Conservation (phyloP, 1,140 invertebrate genomes). For the Drosophila sp. region DNA sequence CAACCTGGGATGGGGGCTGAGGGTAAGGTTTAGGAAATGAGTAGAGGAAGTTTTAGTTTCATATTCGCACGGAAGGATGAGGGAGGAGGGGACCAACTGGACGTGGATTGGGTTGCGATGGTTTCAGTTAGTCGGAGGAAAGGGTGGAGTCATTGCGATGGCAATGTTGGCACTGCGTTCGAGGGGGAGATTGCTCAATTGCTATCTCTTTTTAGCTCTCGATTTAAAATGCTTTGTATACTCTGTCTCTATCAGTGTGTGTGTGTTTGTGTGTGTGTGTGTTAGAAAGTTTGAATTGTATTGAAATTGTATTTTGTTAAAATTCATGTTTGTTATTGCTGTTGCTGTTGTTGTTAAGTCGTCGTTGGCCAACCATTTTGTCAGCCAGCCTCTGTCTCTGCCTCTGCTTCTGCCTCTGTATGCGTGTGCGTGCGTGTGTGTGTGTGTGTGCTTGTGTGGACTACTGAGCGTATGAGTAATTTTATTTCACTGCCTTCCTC, state of each 20-base stretch:
- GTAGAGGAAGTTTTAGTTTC: constrained; percentile 82
- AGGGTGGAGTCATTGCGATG: constrained; percentile 46
- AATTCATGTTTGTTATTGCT: constrained; percentile 81
- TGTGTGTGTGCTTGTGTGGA: constrained; percentile 36
- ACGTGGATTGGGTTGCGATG: constrained; percentile 20
- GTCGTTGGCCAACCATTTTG: constrained; percentile 79
- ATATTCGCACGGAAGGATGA: constrained; percentile 53
- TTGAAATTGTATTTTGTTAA: constrained; percentile 83
- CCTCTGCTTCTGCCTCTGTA: constrained; percentile 25
- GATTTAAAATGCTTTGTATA: constrained; percentile 19
- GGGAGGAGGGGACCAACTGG: constrained; percentile 1
- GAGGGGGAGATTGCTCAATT: constrained; percentile 16
- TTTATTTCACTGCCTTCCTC: constrained; percentile 41
- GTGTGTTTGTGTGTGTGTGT: constrained; percentile 45
- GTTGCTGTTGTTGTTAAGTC: constrained; percentile 67
- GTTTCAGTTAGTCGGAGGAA: constrained; percentile 9
- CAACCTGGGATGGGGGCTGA: constrained; percentile 10
- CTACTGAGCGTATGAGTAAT: constrained; percentile 55
- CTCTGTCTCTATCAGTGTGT: constrained; percentile 5
- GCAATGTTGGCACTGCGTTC: constrained; percentile 71
- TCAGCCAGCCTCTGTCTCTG: constrained; percentile 51
- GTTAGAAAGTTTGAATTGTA: constrained; percentile 82
- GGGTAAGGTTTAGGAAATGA: constrained; percentile 63
- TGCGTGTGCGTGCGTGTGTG: constrained; percentile 24
- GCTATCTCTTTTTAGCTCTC: constrained; percentile 30